phyloP scores from a whole-genome alignment of 2,888 invertebrate species.

The Anthophora plumipes region DNA sequence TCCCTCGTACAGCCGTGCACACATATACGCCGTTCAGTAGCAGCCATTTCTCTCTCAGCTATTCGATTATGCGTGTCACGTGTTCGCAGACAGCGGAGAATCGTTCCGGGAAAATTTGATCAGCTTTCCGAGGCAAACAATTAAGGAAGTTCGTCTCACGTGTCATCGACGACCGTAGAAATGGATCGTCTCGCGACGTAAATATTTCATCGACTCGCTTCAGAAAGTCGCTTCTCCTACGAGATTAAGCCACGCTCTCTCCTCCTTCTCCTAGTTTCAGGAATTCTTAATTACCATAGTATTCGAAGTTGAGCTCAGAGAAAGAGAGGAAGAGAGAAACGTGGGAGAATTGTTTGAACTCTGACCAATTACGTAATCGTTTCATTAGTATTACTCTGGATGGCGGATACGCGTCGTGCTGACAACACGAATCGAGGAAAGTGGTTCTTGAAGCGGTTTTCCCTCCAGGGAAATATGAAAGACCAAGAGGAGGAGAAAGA shows the following conservation, averaged over 20 bases:
- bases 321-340: no score
- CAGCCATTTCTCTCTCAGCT: not conserved
- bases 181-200: not conserved
- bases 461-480: not conserved
- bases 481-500: no score
- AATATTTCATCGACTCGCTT: not conserved
- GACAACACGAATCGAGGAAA: conserved; percentile 9
- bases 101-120: not conserved
- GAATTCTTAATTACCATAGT: not conserved
- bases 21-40: not conserved
- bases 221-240: no score
- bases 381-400: not conserved
- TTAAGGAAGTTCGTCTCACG: not conserved
- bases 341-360: not conserved
- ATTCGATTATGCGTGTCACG: conserved; percentile 31
- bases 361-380: not conserved
- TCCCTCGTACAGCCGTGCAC: not conserved
- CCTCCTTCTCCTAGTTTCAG: not conserved
- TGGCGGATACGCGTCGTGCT: not conserved
- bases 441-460: conserved; percentile 6
- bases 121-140: conserved; percentile 15
- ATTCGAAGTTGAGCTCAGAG: not conserved
- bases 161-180: not conserved
- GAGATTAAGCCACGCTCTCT: no score
- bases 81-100: not conserved